phyloP scores from a whole-genome alignment of 2,797 vertebrate genomes.

The Lagocephalus sceleratus region DNA sequence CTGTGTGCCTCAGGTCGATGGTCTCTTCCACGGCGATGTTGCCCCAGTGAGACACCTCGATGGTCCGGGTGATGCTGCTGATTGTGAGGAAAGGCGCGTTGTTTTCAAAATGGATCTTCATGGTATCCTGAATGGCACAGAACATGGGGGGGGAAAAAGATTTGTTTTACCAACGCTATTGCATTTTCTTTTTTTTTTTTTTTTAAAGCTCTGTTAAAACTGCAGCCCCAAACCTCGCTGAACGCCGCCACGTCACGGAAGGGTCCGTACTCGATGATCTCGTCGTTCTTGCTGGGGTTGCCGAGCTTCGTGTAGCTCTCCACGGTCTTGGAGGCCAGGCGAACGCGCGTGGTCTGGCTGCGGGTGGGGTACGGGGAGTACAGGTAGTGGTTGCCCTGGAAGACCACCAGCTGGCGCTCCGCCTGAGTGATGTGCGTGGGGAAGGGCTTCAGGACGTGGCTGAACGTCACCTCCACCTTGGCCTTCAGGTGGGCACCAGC shows the following conservation, averaged over 20 bases:
- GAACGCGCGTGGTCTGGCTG: slow-evolving; percentile 87
- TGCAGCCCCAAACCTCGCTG: slow-evolving; percentile 80
- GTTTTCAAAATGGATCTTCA: slow-evolving; percentile 97
- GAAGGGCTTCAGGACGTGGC: slow-evolving; percentile 90
- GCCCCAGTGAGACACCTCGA: slow-evolving; percentile 98
- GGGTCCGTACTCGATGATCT: slow-evolving; percentile 91
- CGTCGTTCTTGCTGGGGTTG: slow-evolving; percentile 88
- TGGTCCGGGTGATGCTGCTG: slow-evolving; percentile 88
- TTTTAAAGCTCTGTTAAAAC: not conserved
- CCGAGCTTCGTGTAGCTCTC: slow-evolving; percentile 96
- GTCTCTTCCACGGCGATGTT: slow-evolving; percentile 98
- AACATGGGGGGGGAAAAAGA: not conserved
- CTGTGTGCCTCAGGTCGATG: slow-evolving; percentile 92
- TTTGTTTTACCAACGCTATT: not conserved
- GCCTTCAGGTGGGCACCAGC: slow-evolving; percentile 85
- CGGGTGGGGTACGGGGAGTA: slow-evolving; percentile 90
- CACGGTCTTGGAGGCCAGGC: slow-evolving; percentile 89
- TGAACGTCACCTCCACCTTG: slow-evolving; percentile 87
- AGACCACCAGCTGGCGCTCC: slow-evolving; percentile 95
- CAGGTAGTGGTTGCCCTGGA: slow-evolving; percentile 96
- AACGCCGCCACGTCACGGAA: slow-evolving; percentile 87
- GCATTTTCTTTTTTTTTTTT: not conserved
- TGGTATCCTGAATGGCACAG: slow-evolving; percentile 75
- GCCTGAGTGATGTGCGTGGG: slow-evolving; percentile 93
- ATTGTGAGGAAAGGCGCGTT: slow-evolving; percentile 96